Conservation (phyloP, 1,140 invertebrate species). For the Pseudomyrmex dendroicus region DNA sequence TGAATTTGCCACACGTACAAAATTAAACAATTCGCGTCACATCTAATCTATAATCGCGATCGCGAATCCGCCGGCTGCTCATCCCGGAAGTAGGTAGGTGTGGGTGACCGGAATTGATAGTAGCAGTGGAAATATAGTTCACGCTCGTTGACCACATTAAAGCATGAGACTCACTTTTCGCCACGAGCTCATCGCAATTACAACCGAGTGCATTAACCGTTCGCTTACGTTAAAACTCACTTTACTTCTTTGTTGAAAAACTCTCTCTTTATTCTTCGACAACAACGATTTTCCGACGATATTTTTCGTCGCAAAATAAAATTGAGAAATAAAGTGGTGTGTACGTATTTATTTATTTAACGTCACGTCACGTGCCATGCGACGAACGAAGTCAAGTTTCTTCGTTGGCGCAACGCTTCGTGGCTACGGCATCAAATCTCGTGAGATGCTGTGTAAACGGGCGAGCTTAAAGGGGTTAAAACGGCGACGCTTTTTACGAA, state of each 20-base stretch:
- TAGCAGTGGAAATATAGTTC: constrained; percentile 12
- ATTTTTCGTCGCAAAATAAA: too few species aligned
- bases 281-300: too few species aligned
- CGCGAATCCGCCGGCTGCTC: background rate
- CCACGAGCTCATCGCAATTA: background rate
- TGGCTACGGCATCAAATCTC: constrained; percentile 1
- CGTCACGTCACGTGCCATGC: background rate
- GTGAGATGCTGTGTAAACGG: constrained; percentile 24
- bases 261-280: too few species aligned
- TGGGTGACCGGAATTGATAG: constrained; percentile 66
- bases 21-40: background rate
- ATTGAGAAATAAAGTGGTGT: too few species aligned
- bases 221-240: too few species aligned
- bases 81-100: constrained; percentile 63
- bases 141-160: constrained; percentile 43
- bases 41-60: constrained; percentile 29
- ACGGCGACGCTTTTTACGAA: constrained; percentile 1
- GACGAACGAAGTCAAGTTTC: background rate
- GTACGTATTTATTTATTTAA: background rate
- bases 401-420: background rate
- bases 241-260: background rate
- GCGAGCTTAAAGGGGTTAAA: constrained; percentile 32
- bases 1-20: background rate
- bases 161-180: background rate
- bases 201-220: too few species aligned